Conservation (phyloP, 2,113 vertebrate species). For the Ellobius talpinus region DNA sequence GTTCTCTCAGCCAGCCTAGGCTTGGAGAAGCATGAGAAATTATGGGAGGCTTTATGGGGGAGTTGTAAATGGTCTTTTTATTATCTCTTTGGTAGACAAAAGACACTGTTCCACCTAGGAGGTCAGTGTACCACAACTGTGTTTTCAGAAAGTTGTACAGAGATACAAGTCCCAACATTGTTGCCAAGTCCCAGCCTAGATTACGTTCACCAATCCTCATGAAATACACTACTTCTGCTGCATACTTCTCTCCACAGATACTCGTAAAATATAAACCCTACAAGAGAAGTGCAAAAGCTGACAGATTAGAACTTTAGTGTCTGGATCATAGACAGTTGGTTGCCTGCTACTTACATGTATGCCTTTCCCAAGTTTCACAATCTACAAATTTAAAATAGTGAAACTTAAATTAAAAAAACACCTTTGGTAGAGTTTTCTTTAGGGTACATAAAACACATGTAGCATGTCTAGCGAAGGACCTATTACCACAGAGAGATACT, state of each 20-base stretch:
- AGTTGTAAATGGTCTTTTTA: not conserved
- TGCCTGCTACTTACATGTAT: not conserved
- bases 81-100: not conserved
- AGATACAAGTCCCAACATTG: not conserved
- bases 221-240: not conserved
- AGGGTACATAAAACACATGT: not conserved
- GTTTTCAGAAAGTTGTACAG: not conserved
- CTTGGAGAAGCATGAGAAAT: not conserved
- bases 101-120: not conserved
- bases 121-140: not conserved
- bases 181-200: not conserved
- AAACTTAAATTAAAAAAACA: not conserved
- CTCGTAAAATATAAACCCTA: not conserved
- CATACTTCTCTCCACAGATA: too few relatives aligned
- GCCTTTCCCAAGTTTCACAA: not conserved
- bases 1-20: not conserved
- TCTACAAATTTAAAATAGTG: not conserved
- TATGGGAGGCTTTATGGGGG: not conserved
- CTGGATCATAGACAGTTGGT: not conserved
- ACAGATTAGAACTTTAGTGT: not conserved
- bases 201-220: not conserved
- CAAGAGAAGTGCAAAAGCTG: not conserved
- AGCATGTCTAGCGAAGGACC: not conserved
- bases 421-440: not conserved
- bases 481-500: conserved; percentile 4